Evolutionary conservation across 2,888 invertebrate genomes (phyloP).

Genomic region (Scrobipalpa atriplicella): DNA sequence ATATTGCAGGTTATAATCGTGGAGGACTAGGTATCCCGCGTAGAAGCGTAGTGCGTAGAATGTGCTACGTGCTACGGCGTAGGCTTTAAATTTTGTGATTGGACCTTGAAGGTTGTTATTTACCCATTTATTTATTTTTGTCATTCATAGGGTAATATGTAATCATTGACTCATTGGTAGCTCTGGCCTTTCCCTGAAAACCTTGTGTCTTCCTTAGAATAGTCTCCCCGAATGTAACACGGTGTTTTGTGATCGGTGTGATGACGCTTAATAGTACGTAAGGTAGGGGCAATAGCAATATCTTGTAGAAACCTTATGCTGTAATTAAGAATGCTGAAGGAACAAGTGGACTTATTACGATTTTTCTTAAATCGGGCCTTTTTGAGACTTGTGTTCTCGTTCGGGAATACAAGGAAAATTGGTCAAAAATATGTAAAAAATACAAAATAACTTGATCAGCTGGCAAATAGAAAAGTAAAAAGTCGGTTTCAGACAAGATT

Average conservation of each 20-base stretch:
- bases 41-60: not conserved
- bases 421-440: too few species aligned
- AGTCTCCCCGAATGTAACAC: constrained; percentile 57
- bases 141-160: not conserved
- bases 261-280: constrained; percentile 73
- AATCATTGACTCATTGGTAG: not conserved
- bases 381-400: too few species aligned
- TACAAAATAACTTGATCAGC: too few species aligned
- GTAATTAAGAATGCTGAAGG: not conserved
- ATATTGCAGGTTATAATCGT: too few species aligned
- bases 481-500: too few species aligned
- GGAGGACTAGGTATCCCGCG: not conserved
- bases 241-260: constrained; percentile 76
- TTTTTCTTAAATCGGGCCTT: not conserved
- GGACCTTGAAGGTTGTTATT: not conserved
- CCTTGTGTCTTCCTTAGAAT: constrained; percentile 55
- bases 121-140: not conserved
- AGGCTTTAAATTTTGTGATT: not conserved
- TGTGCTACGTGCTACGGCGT: not conserved
- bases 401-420: too few species aligned
- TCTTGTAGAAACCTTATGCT: constrained; percentile 34
- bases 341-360: not conserved
- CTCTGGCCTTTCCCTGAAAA: constrained; percentile 31
- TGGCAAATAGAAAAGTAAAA: too few species aligned
- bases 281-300: constrained; percentile 55